phyloP scores from a whole-genome alignment of 1,140 invertebrate genomes.

The Bradynema listronoti region DNA sequence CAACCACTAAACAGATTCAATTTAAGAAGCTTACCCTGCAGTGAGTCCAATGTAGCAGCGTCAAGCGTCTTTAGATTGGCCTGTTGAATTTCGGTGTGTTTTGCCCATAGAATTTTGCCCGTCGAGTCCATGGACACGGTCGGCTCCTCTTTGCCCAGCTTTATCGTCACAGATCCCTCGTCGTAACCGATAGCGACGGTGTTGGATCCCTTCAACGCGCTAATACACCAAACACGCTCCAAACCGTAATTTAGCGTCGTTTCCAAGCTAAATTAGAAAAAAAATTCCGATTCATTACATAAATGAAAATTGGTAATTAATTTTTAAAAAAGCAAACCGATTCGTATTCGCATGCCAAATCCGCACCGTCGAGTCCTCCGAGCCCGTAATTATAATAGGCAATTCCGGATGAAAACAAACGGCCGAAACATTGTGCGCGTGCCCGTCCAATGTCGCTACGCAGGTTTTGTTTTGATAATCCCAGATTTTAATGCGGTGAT shows the following conservation, averaged over 20 bases:
- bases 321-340: constrained; percentile 58
- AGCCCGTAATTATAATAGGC: constrained; percentile 91
- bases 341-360: constrained; percentile 98
- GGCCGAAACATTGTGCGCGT: constrained; percentile 88
- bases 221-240: constrained; percentile 93
- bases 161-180: constrained; percentile 94
- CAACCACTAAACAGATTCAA: no score
- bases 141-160: constrained; percentile 92
- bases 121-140: constrained; percentile 96
- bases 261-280: constrained; percentile 66
- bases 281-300: background rate
- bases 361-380: constrained; percentile 86
- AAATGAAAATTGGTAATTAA: background rate
- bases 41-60: constrained; percentile 43
- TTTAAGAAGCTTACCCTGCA: constrained; percentile 51
- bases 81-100: constrained; percentile 94
- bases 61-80: constrained; percentile 76
- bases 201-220: constrained; percentile 87
- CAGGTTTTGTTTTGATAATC: constrained; percentile 98
- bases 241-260: constrained; percentile 95
- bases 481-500: constrained; percentile 95
- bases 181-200: constrained; percentile 95
- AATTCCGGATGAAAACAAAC: constrained; percentile 88
- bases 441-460: constrained; percentile 93
- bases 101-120: constrained; percentile 97